These are phyloP conservation scores for Sula dactylatra DNA, from an alignment of 2,113 vertebrate genomes.

Conservation along the genomic window DNA sequence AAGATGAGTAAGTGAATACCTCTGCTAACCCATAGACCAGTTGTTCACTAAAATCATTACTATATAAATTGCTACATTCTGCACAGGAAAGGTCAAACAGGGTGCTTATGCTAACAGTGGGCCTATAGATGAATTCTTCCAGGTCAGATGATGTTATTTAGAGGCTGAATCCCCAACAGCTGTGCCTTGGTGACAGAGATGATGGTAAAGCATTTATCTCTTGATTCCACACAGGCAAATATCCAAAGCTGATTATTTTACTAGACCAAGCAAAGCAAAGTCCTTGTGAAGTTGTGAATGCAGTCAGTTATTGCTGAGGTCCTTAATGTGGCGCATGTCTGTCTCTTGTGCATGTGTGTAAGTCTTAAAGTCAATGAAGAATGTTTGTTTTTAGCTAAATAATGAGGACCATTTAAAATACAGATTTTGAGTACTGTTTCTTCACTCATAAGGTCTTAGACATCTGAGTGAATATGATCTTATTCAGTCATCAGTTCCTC, in stretches of 20 bases:
- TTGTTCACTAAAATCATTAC: background rate
- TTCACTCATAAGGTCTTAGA: background rate
- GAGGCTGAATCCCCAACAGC: background rate
- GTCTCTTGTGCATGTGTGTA: background rate
- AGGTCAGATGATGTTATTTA: background rate
- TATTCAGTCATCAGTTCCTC: background rate
- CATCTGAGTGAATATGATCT: background rate
- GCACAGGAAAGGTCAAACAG: background rate
- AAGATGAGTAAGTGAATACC: background rate
- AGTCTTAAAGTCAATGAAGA: background rate
- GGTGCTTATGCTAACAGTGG: background rate
- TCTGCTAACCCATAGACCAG: background rate
- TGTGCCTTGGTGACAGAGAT: background rate
- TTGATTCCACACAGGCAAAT: background rate
- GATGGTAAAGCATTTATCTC: conserved; percentile 1
- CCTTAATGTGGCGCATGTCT: fast-evolving
- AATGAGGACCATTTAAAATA: background rate
- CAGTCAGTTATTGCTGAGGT: background rate
- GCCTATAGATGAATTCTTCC: background rate
- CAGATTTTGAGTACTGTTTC: background rate
- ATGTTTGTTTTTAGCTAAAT: background rate
- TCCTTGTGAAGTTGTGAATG: background rate
- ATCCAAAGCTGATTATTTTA: conserved; percentile 22
- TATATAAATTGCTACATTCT: background rate
- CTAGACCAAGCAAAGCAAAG: background rate